A percentile compares a stretch with the other conserved stretches of the same genome.
Evolutionary conservation across 2,113 vertebrate genomes (phyloP).

Genomic region (Henicopernis longicauda): DNA sequence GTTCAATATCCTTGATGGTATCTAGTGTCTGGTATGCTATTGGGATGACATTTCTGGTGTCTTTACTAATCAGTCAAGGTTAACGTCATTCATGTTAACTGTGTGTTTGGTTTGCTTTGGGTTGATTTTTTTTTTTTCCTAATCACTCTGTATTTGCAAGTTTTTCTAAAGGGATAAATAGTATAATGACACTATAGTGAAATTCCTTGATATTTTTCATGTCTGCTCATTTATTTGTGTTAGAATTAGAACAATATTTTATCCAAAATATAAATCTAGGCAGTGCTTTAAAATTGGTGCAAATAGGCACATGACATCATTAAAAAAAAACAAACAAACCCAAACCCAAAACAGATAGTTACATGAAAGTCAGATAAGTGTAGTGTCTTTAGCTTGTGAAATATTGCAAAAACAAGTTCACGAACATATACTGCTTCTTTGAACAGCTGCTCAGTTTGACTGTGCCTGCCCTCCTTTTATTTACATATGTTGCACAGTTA

Average conservation of each 20-base stretch:
- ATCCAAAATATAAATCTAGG: not conserved
- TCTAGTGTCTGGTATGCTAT: slow-evolving; percentile 1
- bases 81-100: not conserved
- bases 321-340: not conserved
- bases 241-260: not conserved
- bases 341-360: not conserved
- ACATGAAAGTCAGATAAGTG: not conserved
- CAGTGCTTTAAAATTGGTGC: not conserved
- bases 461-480: slow-evolving; percentile 20
- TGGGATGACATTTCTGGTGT: slow-evolving; percentile 16
- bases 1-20: slow-evolving; percentile 37
- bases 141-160: not conserved
- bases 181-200: not conserved
- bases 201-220: not conserved
- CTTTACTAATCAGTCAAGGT: slow-evolving; percentile 26
- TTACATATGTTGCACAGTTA: slow-evolving; percentile 12
- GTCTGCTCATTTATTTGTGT: not conserved
- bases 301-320: not conserved
- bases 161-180: not conserved
- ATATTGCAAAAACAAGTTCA: not conserved
- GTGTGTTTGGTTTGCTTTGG: not conserved
- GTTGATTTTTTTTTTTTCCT: not conserved
- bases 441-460: slow-evolving; percentile 20
- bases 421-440: not conserved
- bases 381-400: not conserved